Conservation (phyloP, 23 tunicate species). For the Corella eumyota region DNA sequence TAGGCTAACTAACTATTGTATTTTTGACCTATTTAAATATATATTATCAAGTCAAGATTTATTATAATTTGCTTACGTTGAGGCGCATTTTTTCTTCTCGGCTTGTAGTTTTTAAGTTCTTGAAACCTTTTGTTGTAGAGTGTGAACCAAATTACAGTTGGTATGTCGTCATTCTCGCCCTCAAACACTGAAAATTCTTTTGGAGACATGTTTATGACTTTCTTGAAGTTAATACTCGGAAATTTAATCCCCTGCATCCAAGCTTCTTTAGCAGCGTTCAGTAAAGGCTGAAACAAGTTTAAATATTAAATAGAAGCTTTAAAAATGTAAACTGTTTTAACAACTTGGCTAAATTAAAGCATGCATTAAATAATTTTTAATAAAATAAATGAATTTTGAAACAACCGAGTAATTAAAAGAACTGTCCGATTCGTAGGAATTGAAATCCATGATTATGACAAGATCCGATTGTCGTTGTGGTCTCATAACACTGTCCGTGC, state of each 20-base stretch:
- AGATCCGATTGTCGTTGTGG: no score
- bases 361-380: no score
- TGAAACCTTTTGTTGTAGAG: constrained; percentile 26
- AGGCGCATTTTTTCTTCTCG: no score
- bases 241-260: constrained; percentile 19
- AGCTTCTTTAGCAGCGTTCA: constrained; percentile 21
- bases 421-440: constrained; percentile 22
- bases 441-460: no score
- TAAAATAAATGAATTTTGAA: neutral
- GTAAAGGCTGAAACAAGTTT: constrained; percentile 28
- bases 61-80: no score
- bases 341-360: no score
- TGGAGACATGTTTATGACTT: constrained; percentile 7
- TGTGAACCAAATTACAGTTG: constrained; percentile 41
- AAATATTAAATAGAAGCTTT: no score
- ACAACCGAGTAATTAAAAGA: constrained; percentile 18
- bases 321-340: no score
- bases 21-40: no score
- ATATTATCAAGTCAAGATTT: no score
- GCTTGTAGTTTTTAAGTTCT: constrained; percentile 12
- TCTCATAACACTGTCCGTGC: no score
- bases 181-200: constrained; percentile 22
- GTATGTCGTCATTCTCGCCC: constrained; percentile 16
- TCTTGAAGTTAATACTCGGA: constrained; percentile 17
- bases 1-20: no score